A percentile compares a stretch with the other conserved stretches of the same genome.
Conservation (phyloP, 1,140 invertebrate genomes). For the Maniola jurtina region DNA sequence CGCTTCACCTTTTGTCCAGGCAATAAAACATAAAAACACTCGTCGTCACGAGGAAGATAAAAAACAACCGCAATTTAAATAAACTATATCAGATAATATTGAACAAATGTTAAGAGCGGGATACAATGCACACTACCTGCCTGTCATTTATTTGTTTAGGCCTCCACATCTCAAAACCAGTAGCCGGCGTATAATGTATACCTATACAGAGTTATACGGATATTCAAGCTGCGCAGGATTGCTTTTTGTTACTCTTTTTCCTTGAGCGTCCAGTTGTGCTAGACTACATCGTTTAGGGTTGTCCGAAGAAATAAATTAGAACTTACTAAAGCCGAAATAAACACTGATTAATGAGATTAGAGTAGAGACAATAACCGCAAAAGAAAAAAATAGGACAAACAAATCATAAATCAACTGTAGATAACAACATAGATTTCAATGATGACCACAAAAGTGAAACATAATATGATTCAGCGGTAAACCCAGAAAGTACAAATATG, state of each 20-base stretch:
- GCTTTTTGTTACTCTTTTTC: constrained; percentile 71
- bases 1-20: constrained; percentile 11
- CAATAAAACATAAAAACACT: constrained; percentile 16
- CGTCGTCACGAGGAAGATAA: constrained; percentile 22
- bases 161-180: constrained; percentile 68
- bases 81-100: constrained; percentile 74
- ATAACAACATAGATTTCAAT: too few species aligned
- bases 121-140: constrained; percentile 68
- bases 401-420: too few species aligned
- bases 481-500: neutral
- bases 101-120: constrained; percentile 65
- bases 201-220: constrained; percentile 43
- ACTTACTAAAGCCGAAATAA: neutral
- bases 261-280: constrained; percentile 58
- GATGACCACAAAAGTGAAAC: too few species aligned
- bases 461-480: neutral
- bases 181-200: constrained; percentile 61
- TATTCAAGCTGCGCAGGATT: constrained; percentile 48
- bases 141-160: constrained; percentile 77
- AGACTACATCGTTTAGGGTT: constrained; percentile 52
- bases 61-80: constrained; percentile 50
- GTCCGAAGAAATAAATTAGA: constrained; percentile 21
- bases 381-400: neutral
- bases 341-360: neutral
- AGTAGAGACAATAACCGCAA: neutral